A percentile compares a stretch with the other conserved stretches of the same genome.
Evolutionary conservation across 2,113 vertebrate genomes (phyloP).

Genomic region (Solea senegalensis): DNA sequence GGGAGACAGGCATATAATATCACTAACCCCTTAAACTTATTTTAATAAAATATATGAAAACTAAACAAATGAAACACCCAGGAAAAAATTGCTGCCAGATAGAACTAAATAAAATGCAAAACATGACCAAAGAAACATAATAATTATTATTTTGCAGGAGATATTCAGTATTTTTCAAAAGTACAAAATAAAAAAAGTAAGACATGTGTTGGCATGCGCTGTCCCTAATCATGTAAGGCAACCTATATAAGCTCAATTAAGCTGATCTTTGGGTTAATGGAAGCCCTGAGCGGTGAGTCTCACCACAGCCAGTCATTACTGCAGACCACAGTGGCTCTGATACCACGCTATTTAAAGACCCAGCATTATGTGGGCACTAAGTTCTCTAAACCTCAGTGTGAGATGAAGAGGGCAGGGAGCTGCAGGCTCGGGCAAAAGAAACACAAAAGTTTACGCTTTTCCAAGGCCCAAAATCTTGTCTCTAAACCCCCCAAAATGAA

Average conservation of each 20-base stretch:
- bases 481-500: conserved; percentile 29
- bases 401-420: conserved; percentile 17
- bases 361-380: conserved; percentile 67
- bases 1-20: conserved; percentile 1
- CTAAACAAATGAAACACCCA: not conserved
- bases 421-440: conserved; percentile 30
- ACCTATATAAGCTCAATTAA: conserved; percentile 53
- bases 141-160: too few species aligned
- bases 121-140: too few species aligned
- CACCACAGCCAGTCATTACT: conserved; percentile 66
- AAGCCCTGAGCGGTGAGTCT: conserved; percentile 52
- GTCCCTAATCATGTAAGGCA: conserved; percentile 43
- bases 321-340: conserved; percentile 68
- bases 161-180: too few species aligned
- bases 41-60: not conserved
- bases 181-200: conserved; percentile 20
- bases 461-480: conserved; percentile 27
- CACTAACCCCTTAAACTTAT: not conserved
- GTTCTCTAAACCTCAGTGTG: conserved; percentile 49
- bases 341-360: conserved; percentile 70
- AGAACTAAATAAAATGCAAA: conserved; percentile 4
- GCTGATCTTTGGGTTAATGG: conserved; percentile 64
- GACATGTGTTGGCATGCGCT: conserved; percentile 36
- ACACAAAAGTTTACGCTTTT: conserved; percentile 37
- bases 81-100: conserved; percentile 14